These are phyloP conservation scores for Ichneumoninae sp. DNA, from an alignment of 2,888 invertebrate species.

Conservation along the genomic window DNA sequence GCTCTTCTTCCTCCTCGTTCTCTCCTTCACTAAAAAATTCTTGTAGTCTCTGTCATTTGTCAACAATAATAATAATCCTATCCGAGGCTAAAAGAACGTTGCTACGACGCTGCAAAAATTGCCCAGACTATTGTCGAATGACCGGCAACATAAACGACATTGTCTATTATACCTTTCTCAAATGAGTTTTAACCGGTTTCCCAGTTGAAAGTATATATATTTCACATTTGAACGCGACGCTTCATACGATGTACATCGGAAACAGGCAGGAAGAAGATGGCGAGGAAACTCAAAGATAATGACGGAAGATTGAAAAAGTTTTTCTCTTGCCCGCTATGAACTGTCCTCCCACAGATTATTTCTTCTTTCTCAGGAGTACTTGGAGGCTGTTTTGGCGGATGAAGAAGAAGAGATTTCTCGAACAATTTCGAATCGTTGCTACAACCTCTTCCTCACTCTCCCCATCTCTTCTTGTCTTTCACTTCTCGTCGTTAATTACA, in stretches of 20 bases:
- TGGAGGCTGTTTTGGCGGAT: slow-evolving; percentile 27
- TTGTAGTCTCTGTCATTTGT: slow-evolving; percentile 1
- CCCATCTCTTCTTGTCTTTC: slow-evolving; percentile 1
- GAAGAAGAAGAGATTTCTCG: slow-evolving; percentile 26
- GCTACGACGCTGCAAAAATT: neutral
- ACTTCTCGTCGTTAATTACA: slow-evolving; percentile 62
- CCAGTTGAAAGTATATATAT: neutral
- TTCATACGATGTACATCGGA: neutral
- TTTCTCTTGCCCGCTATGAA: slow-evolving; percentile 42
- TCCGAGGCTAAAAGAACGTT: neutral
- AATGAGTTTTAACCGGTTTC: neutral
- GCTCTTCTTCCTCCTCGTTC: neutral
- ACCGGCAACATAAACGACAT: neutral
- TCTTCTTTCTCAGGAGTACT: slow-evolving; percentile 55
- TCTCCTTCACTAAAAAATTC: slow-evolving; percentile 36
- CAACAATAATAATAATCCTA: too few relatives aligned
- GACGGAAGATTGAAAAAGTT: slow-evolving; percentile 82
- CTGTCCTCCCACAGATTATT: slow-evolving; percentile 65
- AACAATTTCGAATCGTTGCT: slow-evolving; percentile 54
- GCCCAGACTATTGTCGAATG: neutral
- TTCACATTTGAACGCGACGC: slow-evolving; percentile 27
- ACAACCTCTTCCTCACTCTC: slow-evolving; percentile 11
- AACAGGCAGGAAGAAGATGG: slow-evolving; percentile 62
- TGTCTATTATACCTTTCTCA: neutral
- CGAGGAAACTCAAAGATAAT: slow-evolving; percentile 74